Evolutionary conservation across 1,140 invertebrate genomes (phyloP), one percentile per base, ranked within the genome.

Genomic region (Drosophila navojoa): DNA sequence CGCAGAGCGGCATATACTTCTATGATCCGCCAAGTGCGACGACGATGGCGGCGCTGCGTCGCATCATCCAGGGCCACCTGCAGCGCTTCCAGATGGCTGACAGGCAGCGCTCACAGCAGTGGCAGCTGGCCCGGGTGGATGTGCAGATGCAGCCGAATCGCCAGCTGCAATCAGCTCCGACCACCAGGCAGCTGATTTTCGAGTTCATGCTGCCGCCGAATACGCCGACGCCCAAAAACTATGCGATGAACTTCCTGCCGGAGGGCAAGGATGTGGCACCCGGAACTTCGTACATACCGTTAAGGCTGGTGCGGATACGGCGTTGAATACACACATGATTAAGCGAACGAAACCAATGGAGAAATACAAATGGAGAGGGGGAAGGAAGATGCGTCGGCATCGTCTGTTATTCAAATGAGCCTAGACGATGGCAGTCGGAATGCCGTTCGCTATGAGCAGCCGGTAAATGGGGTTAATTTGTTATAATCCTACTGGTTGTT

Each of bases 211-310:
- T 85, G 75, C 61, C 86, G 0, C 81, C 81, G 5, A 86, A 90
- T 25, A 70, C 81, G 15, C 85, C 89, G 9, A 90, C 81, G n/a
- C 78, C 76, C 9, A 90, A 90, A 71, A 90, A 90, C 60, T 90
- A 90, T 68, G 87, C 87, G 3, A 86, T 76, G 53, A 77, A 90
- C 50, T 90, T 90, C 55, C 55, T 90, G 55, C 87, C 87, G 4
- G 77, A 80, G 27, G 87, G 82, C 71, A 70, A 71, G 70, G 87
- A 90, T 84, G 87, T 90, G 55, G 84, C 76, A 84, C 87, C 87
- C 79, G 87, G 87, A 89, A 90, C 87, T 68, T 90, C 87, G n/a
- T 90, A 90, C 64, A 84, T 90, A 72, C 87, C 87, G 63, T 69
- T 90, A 52, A 66, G 72, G 45, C 22, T 86, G 71, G 50, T 86